Evolutionary conservation across 2,888 invertebrate genomes (phyloP).

Genomic region (Gerris lacustris): DNA sequence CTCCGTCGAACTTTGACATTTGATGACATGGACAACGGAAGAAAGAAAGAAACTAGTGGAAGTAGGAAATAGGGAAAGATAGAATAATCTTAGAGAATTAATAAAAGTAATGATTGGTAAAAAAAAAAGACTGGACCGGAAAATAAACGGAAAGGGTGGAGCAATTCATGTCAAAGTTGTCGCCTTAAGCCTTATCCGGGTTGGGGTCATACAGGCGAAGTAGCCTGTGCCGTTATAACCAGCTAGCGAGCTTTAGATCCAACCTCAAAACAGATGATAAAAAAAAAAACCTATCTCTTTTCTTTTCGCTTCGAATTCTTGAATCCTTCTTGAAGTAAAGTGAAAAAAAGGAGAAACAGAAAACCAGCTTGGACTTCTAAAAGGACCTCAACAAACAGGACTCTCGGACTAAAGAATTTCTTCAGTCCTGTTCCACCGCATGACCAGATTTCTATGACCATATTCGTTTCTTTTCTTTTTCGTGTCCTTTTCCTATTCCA

Average conservation of each 20-base stretch:
- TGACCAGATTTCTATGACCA: neutral
- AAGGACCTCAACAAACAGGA: neutral
- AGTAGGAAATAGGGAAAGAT: too few relatives aligned
- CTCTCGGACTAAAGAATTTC: neutral
- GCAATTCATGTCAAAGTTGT: conserved; percentile 1
- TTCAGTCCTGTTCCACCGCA: neutral
- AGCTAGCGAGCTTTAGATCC: neutral
- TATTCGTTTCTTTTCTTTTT: neutral
- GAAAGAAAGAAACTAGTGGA: too few relatives aligned
- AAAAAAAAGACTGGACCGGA: too few relatives aligned
- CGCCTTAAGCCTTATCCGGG: neutral
- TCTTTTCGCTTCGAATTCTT: neutral
- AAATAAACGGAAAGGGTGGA: neutral
- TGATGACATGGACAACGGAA: too few relatives aligned
- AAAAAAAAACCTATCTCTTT: neutral
- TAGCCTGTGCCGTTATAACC: neutral
- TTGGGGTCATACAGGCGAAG: neutral
- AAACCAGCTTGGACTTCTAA: neutral
- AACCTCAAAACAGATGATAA: neutral
- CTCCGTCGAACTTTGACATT: too few relatives aligned
- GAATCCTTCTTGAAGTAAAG: neutral
- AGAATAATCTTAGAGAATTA: too few relatives aligned
- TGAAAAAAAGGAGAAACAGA: neutral
- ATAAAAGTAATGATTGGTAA: too few relatives aligned
- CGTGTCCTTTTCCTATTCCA: too few relatives aligned